phyloP scores from a whole-genome alignment of 2,797 vertebrate genomes.

The Trachops cirrhosus region DNA sequence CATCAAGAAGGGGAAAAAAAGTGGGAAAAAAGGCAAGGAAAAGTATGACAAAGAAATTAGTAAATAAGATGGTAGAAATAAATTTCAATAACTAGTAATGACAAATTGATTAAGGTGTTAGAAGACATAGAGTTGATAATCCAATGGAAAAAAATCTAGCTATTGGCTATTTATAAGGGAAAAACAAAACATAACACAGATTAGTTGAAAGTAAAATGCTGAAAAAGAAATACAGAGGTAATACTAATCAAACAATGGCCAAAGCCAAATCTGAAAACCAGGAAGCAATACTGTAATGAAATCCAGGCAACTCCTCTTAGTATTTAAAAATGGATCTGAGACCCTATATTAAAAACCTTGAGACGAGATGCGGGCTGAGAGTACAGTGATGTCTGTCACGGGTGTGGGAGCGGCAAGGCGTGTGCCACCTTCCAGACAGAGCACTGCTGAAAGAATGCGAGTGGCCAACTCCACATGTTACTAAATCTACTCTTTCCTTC shows the following conservation, averaged over 20 bases:
- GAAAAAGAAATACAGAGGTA: background rate
- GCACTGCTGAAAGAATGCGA: slow-evolving; percentile 7
- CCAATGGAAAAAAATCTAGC: background rate
- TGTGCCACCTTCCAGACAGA: background rate
- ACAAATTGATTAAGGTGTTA: background rate
- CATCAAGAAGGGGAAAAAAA: background rate
- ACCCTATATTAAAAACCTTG: background rate
- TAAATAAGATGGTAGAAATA: background rate
- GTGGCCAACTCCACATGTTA: background rate
- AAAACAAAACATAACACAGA: background rate
- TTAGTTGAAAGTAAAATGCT: background rate
- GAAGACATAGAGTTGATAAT: background rate
- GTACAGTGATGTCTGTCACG: background rate
- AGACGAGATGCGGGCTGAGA: background rate
- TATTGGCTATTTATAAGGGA: background rate
- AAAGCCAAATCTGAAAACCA: slow-evolving; percentile 35
- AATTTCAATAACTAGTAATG: background rate
- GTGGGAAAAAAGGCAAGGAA: background rate
- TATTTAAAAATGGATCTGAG: slow-evolving; percentile 24
- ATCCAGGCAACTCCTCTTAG: background rate
- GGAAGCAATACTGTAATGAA: background rate
- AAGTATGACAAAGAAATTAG: background rate
- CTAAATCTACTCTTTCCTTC: background rate
- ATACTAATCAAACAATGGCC: background rate
- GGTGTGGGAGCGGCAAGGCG: background rate